Evolutionary conservation across 2,888 invertebrate species (phyloP).

Genomic region (Drosophila ochracea): DNA sequence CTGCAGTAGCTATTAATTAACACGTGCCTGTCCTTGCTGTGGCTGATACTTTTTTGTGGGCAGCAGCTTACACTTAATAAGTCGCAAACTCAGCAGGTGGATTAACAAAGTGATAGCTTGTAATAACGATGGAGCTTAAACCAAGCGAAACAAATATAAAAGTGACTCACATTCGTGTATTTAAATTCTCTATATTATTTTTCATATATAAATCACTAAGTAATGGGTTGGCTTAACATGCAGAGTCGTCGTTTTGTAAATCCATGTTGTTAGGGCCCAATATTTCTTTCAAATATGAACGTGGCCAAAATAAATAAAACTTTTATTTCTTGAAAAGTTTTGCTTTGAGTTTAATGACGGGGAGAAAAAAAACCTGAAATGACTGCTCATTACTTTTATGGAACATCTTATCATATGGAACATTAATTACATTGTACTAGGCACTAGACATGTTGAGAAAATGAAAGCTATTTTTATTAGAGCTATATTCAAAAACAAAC

Average conservation of each 20-base stretch:
- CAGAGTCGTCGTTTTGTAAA: too few relatives aligned
- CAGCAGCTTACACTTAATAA: slow-evolving; percentile 5
- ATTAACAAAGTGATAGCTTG: slow-evolving; percentile 51
- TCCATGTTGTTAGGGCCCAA: neutral
- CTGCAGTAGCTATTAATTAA: slow-evolving; percentile 70
- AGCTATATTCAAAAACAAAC: neutral
- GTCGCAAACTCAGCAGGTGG: slow-evolving; percentile 33
- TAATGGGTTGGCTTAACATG: neutral
- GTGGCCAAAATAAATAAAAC: neutral
- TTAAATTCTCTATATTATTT: neutral
- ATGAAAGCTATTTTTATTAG: neutral
- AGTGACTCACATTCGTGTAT: neutral
- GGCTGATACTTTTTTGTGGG: slow-evolving; percentile 32
- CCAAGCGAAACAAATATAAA: neutral
- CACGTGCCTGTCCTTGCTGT: slow-evolving; percentile 45
- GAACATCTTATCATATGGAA: neutral
- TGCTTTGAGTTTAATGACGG: neutral
- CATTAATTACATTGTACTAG: neutral
- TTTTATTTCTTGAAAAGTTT: neutral
- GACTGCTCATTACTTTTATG: neutral
- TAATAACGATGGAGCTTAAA: slow-evolving; percentile 3
- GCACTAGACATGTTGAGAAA: neutral
- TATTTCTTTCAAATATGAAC: neutral
- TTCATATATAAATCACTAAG: neutral
- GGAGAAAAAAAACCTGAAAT: neutral